Percentiles rank a stretch among this genome's conserved stretches.
These are phyloP conservation scores for Zonotrichia leucophrys DNA, from an alignment of 2,113 vertebrate genomes.

Conservation along the genomic window DNA sequence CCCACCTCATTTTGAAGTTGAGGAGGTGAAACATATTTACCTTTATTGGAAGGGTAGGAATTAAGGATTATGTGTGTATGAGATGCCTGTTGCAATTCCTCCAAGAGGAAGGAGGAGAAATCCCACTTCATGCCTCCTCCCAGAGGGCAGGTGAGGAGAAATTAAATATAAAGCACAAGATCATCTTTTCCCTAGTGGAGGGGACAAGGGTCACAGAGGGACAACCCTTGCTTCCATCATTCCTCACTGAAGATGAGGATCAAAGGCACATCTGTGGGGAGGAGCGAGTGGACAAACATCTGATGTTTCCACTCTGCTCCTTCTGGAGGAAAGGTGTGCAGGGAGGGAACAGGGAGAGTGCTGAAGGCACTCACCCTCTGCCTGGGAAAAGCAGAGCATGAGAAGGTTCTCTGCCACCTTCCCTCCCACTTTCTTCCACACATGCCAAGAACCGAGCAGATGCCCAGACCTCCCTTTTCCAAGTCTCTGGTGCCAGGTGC, in stretches of 20 bases:
- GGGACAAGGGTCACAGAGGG: not conserved
- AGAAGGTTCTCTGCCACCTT: not conserved
- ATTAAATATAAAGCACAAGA: not conserved
- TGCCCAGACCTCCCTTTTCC: not conserved
- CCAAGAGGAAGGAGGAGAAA: not conserved
- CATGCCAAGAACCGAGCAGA: not conserved
- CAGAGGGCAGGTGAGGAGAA: not conserved
- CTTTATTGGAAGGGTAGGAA: not conserved
- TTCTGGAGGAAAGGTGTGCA: not conserved
- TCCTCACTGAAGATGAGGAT: not conserved
- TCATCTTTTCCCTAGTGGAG: fast-evolving
- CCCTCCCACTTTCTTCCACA: not conserved
- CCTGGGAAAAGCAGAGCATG: not conserved
- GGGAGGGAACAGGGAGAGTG: fast-evolving
- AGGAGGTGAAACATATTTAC: not conserved
- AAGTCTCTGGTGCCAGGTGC: not conserved
- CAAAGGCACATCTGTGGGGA: fast-evolving
- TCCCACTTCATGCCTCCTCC: not conserved
- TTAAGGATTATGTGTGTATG: not conserved
- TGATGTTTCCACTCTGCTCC: not conserved
- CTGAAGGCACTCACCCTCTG: not conserved
- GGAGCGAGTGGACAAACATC: not conserved
- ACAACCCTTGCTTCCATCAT: not conserved
- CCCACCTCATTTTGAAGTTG: not conserved
- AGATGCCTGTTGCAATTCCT: not conserved